Evolutionary conservation across 2,888 invertebrate species (phyloP).

Genomic region (Capitulum mitella): DNA sequence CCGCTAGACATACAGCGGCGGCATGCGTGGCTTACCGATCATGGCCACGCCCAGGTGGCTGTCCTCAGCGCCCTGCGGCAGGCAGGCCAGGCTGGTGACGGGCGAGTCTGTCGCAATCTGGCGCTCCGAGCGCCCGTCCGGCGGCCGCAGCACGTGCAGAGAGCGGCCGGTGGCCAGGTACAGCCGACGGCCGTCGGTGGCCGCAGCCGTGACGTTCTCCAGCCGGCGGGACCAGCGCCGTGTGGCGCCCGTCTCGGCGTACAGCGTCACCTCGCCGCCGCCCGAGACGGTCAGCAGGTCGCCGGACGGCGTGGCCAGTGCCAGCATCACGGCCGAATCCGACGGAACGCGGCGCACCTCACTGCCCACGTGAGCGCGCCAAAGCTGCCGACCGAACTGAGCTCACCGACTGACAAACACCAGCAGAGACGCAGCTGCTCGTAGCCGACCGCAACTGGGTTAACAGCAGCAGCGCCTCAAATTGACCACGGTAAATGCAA

Average conservation of each 20-base stretch:
- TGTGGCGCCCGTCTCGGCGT: background rate
- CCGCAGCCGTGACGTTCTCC: background rate
- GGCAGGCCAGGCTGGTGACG: slow-evolving; percentile 2
- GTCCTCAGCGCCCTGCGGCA: background rate
- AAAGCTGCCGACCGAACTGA: background rate
- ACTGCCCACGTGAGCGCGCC: background rate
- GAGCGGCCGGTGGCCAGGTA: slow-evolving; percentile 2
- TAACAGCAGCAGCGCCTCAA: no score
- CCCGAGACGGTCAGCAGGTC: background rate
- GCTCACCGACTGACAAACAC: background rate
- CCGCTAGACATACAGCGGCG: no score
- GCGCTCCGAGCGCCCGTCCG: background rate
- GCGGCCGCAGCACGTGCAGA: background rate
- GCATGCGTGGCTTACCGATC: background rate
- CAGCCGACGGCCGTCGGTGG: background rate
- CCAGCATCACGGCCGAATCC: background rate
- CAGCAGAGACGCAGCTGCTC: no score
- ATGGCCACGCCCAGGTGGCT: background rate
- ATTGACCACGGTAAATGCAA: no score
- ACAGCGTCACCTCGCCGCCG: background rate
- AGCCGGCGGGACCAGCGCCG: background rate
- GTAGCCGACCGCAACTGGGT: no score
- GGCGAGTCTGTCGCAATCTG: background rate
- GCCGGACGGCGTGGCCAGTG: background rate
- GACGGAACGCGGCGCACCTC: background rate